A percentile compares a stretch with the other conserved stretches of the same genome.
These are phyloP conservation scores for Lepus oiostolus DNA, from an alignment of 2,797 vertebrate genomes.

Conservation along the genomic window DNA sequence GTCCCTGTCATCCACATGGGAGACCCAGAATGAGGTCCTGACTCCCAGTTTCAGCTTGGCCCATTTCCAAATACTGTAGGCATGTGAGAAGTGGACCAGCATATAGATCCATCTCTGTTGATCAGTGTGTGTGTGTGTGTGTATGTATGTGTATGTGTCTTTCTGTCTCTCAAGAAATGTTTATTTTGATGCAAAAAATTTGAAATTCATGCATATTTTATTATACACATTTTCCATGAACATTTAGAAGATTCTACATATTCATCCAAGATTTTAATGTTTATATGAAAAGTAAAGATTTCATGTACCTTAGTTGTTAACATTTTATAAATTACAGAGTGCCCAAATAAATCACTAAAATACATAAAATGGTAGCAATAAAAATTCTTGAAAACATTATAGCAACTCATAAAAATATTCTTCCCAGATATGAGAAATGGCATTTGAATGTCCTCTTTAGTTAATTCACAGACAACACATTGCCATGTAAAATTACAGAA, in stretches of 20 bases:
- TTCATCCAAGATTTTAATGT: background rate
- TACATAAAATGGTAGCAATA: background rate
- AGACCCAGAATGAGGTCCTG: too few relatives aligned
- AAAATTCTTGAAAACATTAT: slow-evolving; percentile 6
- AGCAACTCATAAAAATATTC: background rate
- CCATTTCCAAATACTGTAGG: too few relatives aligned
- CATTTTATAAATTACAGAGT: background rate
- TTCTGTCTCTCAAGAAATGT: too few relatives aligned
- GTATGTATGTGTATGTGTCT: too few relatives aligned
- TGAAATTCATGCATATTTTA: too few relatives aligned
- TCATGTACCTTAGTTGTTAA: background rate
- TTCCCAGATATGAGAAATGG: background rate
- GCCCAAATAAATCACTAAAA: background rate
- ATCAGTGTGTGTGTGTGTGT: too few relatives aligned
- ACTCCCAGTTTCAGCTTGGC: too few relatives aligned
- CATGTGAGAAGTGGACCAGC: too few relatives aligned
- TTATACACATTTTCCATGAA: too few relatives aligned
- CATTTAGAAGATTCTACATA: background rate
- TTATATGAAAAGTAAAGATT: slow-evolving; percentile 17
- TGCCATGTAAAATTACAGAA: background rate
- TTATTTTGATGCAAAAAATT: too few relatives aligned
- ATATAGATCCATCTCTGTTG: too few relatives aligned
- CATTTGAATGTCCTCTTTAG: background rate
- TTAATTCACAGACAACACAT: slow-evolving; percentile 8
- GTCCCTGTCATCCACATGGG: too few relatives aligned